Percentiles rank a stretch among this genome's conserved stretches.
phyloP scores from a whole-genome alignment of 2,797 vertebrate species.

The Notolabrus celidotus region DNA sequence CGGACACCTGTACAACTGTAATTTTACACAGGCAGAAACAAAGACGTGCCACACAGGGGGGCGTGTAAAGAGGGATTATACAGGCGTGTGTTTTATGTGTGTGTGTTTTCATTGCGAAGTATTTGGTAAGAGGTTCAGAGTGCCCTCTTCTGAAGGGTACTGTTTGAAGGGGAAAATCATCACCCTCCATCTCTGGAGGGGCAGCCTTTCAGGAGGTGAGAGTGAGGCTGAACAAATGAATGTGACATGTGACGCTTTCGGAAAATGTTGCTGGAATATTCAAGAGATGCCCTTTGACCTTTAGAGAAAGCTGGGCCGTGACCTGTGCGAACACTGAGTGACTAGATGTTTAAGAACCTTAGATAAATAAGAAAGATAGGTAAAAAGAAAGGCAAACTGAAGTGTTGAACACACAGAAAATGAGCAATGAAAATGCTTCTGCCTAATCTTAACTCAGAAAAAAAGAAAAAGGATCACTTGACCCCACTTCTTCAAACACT shows the following conservation, averaged over 20 bases:
- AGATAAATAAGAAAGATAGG: too few species aligned
- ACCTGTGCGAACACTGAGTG: not conserved
- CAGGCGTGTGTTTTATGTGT: conserved; percentile 46
- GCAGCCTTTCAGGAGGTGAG: conserved; percentile 28
- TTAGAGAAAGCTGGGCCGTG: conserved; percentile 15
- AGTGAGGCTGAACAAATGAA: conserved; percentile 34
- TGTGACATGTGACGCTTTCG: conserved; percentile 28
- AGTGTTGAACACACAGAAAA: conserved; percentile 1
- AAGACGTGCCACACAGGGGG: conserved; percentile 40
- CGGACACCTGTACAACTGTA: conserved; percentile 83
- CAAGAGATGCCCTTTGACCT: conserved; percentile 50
- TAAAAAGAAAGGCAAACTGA: not conserved
- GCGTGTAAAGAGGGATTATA: conserved; percentile 58
- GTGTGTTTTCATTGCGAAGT: conserved; percentile 50
- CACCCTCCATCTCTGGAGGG: conserved; percentile 24
- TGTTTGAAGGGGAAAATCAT: conserved; percentile 46
- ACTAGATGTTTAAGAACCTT: not conserved
- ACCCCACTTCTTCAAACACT: too few species aligned
- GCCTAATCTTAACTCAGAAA: too few species aligned
- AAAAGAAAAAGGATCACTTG: too few species aligned
- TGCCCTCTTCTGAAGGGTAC: conserved; percentile 45
- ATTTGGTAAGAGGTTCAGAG: conserved; percentile 59
- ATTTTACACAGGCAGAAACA: conserved; percentile 80
- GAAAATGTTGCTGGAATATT: conserved; percentile 33
- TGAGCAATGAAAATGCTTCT: too few species aligned